These are phyloP conservation scores for Gymnocypris eckloni DNA, from an alignment of 2,797 vertebrate species.

Conservation along the genomic window DNA sequence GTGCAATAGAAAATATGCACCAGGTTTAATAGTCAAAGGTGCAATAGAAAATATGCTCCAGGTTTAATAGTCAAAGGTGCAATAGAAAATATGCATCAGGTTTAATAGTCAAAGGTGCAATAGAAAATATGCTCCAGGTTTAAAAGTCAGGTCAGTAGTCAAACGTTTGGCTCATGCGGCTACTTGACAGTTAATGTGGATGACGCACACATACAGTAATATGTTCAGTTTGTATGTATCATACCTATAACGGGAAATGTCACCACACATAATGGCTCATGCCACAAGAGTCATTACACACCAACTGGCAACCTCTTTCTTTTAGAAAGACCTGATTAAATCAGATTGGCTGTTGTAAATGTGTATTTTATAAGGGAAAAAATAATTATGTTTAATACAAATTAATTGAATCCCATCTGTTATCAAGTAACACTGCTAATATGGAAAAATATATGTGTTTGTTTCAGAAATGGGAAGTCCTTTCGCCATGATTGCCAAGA, in stretches of 20 bases:
- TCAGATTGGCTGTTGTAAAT: background rate
- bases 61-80: too few relatives aligned
- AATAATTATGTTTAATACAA: background rate
- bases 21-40: too few relatives aligned
- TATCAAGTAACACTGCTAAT: background rate
- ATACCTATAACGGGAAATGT: constrained; percentile 67
- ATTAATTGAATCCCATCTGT: background rate
- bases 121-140: background rate
- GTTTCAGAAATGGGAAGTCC: background rate
- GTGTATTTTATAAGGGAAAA: background rate
- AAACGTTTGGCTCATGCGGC: background rate
- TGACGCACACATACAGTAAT: background rate
- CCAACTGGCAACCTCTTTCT: constrained; percentile 21
- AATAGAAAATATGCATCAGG: background rate
- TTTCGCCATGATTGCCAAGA: background rate
- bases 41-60: background rate
- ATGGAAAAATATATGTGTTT: background rate
- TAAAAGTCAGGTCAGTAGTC: background rate
- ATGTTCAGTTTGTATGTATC: constrained; percentile 60
- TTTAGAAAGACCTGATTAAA: background rate
- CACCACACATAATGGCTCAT: constrained; percentile 67
- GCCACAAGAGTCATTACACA: constrained; percentile 14
- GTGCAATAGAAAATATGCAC: too few relatives aligned
- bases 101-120: background rate
- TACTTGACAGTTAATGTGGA: background rate